Evolutionary conservation across 2,888 invertebrate species (phyloP), one percentile per base, ranked within the genome.

Genomic region (Caenorhabditis afra): DNA sequence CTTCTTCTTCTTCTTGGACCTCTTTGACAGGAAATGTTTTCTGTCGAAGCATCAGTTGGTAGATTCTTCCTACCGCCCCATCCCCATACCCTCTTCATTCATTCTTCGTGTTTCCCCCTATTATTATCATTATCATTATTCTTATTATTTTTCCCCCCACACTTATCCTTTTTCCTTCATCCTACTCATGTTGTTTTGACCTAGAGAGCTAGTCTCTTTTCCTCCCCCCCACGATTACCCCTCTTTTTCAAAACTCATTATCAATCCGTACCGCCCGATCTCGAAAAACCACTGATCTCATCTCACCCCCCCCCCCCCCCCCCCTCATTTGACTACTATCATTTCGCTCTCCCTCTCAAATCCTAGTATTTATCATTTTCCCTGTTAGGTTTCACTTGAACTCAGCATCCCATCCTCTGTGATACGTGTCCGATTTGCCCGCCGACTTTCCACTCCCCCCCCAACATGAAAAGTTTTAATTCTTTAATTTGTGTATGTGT

Each of bases 21-120:
- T 65, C 39, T 64, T 62, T 64, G 44, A 22, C 57, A n/a, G 39
- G 73, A 22, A 73, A 71, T 8, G 73, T 64, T 47, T 71, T 58
- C 58, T 35, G 52, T 58, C 50, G 16, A 73, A 58, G 64, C 49
- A 35, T 37, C 64, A 50, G 73, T 73, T 73, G 73, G 73, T 73
- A 73, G 73, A 73, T 73, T 73, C 41, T 73, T 73, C 73, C 73
- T 73, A 73, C 73, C 73, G 41, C 52, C 29, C 35, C 73, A 73
- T 58, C 49, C n/a, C 23, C 41, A 71, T 73, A 73, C n/a, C 44
- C 71, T 47, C 64, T 71, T 57, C 37, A 57, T 70, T 52, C 35
- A 22, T 53, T 59, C 50, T 22, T n/a, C n/a, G n/a, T n/a, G n/a
- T n/a, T n/a, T n/a, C n/a, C 5, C 7, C 20, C 41, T 18, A n/a